Base-by-base conservation (phyloP, 2,888 invertebrate species). In the Drosophila mercatorum region DNA sequence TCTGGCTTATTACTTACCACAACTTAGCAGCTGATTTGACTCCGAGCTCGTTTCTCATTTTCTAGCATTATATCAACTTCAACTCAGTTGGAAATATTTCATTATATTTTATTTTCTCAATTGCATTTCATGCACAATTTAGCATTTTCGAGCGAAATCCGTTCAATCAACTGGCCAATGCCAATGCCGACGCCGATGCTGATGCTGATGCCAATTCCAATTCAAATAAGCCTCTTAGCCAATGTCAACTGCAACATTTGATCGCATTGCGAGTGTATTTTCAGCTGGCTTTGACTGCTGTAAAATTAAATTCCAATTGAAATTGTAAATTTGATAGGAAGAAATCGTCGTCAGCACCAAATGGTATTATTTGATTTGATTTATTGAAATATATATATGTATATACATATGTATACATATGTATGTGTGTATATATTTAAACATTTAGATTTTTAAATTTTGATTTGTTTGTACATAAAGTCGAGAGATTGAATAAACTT, bases 401-500 rank as follows among this genome's bases (percentile, higher is more conserved):
- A 10, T 55, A 51, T 46, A 73, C 58, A 17, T 69, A 69, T 81
- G 74, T 68, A 68, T 76, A 61, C 59, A 64, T 72, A 11, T 55
- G 46, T 46, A 73, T 31, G 6, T 31, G 66, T 76, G 71, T 62
- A 44, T 70, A 71, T 81, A 77, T 68, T 86, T 75, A 69, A 86
- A 89, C 89, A 84, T 83, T 83, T 79, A 84, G 84, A 83, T 61
- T 49, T 80, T 73, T 71, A 70, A 88, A 75, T 83, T 82, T 68
- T 59, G 64, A 70, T 80, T 76, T 57, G 53, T 66, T 84, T 85
- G 89, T 89, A 84, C 84, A 87, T 74, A 17, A 68, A 74, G 55
- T 77, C 44, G 28, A 77, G 59, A 58, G 55, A 53, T 67, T 53
- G 46, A 55, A 68, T 69, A 76, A 78, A 73, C 51, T 68, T 64